Evolutionary conservation across 2,113 vertebrate species (phyloP).

Genomic region (Sminthopsis crassicaudata): DNA sequence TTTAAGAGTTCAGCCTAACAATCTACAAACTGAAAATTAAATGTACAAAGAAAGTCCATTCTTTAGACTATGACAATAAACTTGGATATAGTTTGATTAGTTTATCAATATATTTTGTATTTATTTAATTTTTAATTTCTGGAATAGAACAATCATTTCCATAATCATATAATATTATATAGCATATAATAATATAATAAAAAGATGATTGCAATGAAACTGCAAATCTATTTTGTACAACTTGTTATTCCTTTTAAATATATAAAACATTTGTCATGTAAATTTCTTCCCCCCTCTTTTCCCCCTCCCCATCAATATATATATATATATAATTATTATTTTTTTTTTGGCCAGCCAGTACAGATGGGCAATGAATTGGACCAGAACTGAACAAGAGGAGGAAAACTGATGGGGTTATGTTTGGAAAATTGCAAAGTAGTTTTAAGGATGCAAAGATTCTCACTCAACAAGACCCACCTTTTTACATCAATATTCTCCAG

Average conservation of each 20-base stretch:
- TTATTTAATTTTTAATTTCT: neutral
- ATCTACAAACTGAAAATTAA: neutral
- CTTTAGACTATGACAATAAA: neutral
- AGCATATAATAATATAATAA: neutral
- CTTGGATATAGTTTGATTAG: neutral
- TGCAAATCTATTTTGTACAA: neutral
- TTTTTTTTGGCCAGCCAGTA: neutral
- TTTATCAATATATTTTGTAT: neutral
- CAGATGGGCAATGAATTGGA: neutral
- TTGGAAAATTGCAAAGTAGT: neutral
- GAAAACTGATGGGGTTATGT: neutral
- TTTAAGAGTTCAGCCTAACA: neutral
- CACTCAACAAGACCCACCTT: neutral
- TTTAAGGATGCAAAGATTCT: neutral
- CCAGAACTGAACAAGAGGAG: neutral
- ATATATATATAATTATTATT: neutral
- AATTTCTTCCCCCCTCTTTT: neutral
- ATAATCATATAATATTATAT: too few species aligned
- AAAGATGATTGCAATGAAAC: neutral
- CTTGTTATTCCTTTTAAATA: neutral
- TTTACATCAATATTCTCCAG: neutral
- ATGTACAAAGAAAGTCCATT: neutral
- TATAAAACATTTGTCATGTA: neutral
- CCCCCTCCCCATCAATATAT: too few species aligned
- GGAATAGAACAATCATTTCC: neutral